phyloP scores from a whole-genome alignment of 2,888 invertebrate genomes.

The Caenorhabditis japonica region DNA sequence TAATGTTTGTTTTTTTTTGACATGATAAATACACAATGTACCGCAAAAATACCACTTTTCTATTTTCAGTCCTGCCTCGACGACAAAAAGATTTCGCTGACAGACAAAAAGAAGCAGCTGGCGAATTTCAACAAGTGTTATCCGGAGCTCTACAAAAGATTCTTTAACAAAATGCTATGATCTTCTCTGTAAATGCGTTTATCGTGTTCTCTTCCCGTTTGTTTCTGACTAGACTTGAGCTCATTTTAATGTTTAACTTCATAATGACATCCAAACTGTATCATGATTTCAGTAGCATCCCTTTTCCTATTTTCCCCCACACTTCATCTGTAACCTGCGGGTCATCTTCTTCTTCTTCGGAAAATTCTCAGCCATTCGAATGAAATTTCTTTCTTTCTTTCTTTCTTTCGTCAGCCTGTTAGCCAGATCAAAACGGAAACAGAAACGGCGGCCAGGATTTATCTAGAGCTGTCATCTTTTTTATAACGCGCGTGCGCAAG shows the following conservation, averaged over 20 bases:
- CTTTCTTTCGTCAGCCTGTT: conserved; percentile 5
- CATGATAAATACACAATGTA: no score
- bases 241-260: no score
- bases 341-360: not conserved
- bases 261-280: no score
- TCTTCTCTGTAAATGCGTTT: not conserved
- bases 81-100: conserved; percentile 26
- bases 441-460: conserved; percentile 9
- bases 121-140: conserved; percentile 31
- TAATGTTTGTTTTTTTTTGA: no score
- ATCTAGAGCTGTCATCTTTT: conserved; percentile 32
- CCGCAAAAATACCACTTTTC: no score
- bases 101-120: conserved; percentile 44
- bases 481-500: conserved; percentile 34
- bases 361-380: not conserved
- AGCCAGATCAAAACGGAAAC: conserved; percentile 39
- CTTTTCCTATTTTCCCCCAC: not conserved
- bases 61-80: conserved; percentile 36
- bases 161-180: conserved; percentile 36
- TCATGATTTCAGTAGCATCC: not conserved
- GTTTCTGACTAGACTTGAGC: no score
- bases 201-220: conserved; percentile 6
- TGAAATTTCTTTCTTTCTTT: not conserved
- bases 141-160: conserved; percentile 26
- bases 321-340: not conserved